Percentiles rank a stretch among this genome's conserved stretches.
Conservation (phyloP, 2,797 vertebrate genomes). For the Melanotaenia boesemani region DNA sequence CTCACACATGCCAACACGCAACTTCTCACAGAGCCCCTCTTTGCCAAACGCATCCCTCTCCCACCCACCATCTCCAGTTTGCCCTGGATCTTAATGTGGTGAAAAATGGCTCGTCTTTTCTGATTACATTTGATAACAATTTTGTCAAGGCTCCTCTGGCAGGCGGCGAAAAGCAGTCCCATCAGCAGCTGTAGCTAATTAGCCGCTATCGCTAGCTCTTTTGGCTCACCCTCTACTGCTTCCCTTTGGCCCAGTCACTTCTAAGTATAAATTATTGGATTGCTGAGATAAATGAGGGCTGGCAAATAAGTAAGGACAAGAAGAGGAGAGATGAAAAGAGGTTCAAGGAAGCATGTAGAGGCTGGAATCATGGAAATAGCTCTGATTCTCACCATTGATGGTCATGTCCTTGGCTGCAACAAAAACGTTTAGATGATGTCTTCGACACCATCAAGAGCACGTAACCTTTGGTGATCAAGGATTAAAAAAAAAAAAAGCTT, state of each 20-base stretch:
- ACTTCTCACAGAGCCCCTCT: conserved; percentile 25
- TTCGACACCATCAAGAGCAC: conserved; percentile 15
- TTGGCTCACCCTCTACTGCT: conserved; percentile 81
- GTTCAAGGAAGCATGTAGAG: conserved; percentile 34
- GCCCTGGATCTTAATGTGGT: conserved; percentile 69
- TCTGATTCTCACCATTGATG: conserved; percentile 19
- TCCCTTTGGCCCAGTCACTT: conserved; percentile 76
- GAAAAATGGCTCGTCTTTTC: conserved; percentile 77
- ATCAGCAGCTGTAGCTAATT: conserved; percentile 91
- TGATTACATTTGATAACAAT: conserved; percentile 87
- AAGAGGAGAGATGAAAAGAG: conserved; percentile 43
- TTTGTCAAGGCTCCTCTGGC: conserved; percentile 83
- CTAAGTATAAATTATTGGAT: conserved; percentile 82
- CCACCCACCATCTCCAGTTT: conserved; percentile 50
- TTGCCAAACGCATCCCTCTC: conserved; percentile 22
- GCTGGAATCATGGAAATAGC: conserved; percentile 2
- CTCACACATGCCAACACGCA: conserved; percentile 27
- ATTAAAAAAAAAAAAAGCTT: not conserved
- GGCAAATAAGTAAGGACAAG: conserved; percentile 56
- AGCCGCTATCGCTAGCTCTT: conserved; percentile 87
- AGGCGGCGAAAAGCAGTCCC: conserved; percentile 79
- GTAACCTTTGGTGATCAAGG: conserved; percentile 11
- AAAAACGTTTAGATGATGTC: conserved; percentile 4
- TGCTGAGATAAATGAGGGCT: conserved; percentile 76
- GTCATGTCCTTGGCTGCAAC: conserved; percentile 20